These are phyloP conservation scores for Limnephilus lunatus DNA, from an alignment of 2,888 invertebrate genomes.

Conservation along the genomic window DNA sequence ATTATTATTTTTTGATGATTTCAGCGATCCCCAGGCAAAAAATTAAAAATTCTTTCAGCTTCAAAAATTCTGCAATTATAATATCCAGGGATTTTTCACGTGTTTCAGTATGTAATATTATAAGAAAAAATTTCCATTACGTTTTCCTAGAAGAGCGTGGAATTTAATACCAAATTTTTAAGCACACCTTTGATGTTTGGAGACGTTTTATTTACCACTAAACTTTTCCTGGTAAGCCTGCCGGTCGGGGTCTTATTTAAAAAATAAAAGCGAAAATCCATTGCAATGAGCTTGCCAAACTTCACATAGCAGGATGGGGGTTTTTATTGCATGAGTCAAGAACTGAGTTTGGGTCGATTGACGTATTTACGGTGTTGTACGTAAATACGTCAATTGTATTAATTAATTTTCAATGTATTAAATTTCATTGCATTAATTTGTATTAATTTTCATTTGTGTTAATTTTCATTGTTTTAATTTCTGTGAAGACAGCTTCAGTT, in stretches of 20 bases:
- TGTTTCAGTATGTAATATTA: no score
- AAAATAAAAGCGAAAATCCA: neutral
- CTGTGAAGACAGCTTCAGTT: no score
- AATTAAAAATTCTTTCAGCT: no score
- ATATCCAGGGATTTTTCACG: no score
- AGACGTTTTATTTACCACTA: neutral
- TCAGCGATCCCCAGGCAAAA: no score
- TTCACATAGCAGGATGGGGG: neutral
- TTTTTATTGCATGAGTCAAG: neutral
- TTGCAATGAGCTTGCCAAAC: neutral
- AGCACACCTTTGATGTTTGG: neutral
- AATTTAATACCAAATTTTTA: neutral
- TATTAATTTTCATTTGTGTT: no score
- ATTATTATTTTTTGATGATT: no score
- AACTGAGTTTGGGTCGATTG: neutral
- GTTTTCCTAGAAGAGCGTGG: neutral
- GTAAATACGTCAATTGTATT: no score
- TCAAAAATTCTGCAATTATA: no score
- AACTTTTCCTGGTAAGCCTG: neutral
- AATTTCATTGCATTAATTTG: no score
- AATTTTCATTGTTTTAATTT: no score
- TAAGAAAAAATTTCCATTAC: neutral
- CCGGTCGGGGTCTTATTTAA: neutral
- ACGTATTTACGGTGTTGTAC: neutral
- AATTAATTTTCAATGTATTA: no score